These are phyloP conservation scores for Diarsia rubi DNA, from an alignment of 2,888 invertebrate genomes.

Conservation along the genomic window DNA sequence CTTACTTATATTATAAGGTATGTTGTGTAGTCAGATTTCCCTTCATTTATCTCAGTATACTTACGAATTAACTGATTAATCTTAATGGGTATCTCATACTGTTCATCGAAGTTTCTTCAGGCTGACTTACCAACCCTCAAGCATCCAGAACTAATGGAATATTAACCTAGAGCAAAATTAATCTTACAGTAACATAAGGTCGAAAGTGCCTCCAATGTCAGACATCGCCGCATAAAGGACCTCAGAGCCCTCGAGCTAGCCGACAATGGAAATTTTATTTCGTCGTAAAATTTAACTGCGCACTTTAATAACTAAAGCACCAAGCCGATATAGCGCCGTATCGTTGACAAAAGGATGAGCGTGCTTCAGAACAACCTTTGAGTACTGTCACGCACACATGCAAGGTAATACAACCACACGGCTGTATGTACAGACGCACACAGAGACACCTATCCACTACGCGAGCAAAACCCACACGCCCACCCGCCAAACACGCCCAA, in stretches of 20 bases:
- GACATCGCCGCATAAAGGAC: constrained; percentile 74
- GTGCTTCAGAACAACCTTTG: constrained; percentile 75
- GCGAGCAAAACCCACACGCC: constrained; percentile 86
- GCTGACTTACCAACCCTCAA: constrained; percentile 4
- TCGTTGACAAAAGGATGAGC: constrained; percentile 90
- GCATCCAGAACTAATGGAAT: constrained; percentile 12
- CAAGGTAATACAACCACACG: constrained; percentile 78
- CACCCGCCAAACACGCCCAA: constrained; percentile 91
- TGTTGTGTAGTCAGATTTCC: neutral
- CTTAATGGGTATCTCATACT: neutral
- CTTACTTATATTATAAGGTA: constrained; percentile 5
- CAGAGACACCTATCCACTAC: constrained; percentile 77
- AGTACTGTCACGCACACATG: constrained; percentile 78
- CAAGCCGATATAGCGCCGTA: constrained; percentile 87
- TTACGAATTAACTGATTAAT: constrained; percentile 7
- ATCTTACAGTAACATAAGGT: constrained; percentile 64
- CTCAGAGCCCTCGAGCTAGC: constrained; percentile 77
- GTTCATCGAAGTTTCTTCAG: neutral
- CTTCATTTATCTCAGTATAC: neutral
- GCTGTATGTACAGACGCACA: constrained; percentile 77
- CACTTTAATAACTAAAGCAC: constrained; percentile 89
- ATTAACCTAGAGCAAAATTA: constrained; percentile 54
- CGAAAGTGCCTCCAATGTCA: constrained; percentile 64
- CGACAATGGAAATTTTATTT: constrained; percentile 87
- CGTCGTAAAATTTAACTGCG: constrained; percentile 86